A percentile compares a stretch with the other conserved stretches of the same genome.
Evolutionary conservation across 2,888 invertebrate species (phyloP).

Genomic region (Colletes collaris): DNA sequence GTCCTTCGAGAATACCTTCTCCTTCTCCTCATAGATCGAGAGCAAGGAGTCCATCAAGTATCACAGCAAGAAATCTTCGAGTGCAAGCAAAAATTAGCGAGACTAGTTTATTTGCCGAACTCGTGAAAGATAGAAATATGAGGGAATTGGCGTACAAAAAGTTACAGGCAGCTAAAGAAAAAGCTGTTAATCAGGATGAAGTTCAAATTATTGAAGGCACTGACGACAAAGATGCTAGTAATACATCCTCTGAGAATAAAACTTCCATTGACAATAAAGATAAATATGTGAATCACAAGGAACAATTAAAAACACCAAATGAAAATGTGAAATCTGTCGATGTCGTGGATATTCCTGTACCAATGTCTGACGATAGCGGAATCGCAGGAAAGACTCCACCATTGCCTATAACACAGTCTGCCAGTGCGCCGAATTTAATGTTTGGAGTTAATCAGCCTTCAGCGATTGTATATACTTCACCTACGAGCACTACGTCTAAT

Average conservation of each 20-base stretch:
- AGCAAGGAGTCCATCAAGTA: constrained; percentile 78
- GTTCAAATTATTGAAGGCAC: constrained; percentile 81
- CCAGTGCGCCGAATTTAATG: constrained; percentile 51
- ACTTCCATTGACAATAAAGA: constrained; percentile 71
- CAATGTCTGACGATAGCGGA: constrained; percentile 77
- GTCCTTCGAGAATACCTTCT: constrained; percentile 80
- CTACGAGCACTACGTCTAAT: constrained; percentile 58
- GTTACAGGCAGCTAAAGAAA: constrained; percentile 88
- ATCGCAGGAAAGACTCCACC: constrained; percentile 76
- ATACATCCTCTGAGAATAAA: constrained; percentile 70
- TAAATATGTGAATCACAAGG: constrained; percentile 65
- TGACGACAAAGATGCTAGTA: constrained; percentile 79
- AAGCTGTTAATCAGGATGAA: constrained; percentile 81
- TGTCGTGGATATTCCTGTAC: constrained; percentile 89
- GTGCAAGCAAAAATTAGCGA: constrained; percentile 91
- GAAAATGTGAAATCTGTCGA: constrained; percentile 83
- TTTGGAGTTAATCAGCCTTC: constrained; percentile 62
- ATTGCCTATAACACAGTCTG: constrained; percentile 65
- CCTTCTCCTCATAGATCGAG: constrained; percentile 77
- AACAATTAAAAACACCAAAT: constrained; percentile 48
- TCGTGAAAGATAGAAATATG: constrained; percentile 93
- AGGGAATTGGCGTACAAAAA: constrained; percentile 90
- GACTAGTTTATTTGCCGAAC: constrained; percentile 94
- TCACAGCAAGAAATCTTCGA: constrained; percentile 77
- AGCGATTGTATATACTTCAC: constrained; percentile 72